Percentiles rank a stretch among this genome's conserved stretches.
Evolutionary conservation across 2,888 invertebrate genomes (phyloP).

Genomic region (Zelleria hepariella): DNA sequence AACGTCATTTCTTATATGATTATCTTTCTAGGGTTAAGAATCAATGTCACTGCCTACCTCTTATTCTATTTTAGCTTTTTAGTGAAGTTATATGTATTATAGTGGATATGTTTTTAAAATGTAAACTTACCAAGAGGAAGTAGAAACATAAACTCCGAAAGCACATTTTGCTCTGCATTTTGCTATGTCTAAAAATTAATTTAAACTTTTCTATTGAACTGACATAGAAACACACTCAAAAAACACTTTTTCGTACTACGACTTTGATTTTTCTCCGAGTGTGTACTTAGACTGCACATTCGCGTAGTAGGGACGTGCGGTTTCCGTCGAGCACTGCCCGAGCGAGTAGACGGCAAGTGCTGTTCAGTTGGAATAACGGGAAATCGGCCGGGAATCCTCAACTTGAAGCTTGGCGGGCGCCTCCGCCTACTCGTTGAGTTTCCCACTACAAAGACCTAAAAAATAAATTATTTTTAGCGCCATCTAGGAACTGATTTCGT

Average conservation of each 20-base stretch:
- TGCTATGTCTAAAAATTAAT: not conserved
- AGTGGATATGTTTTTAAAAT: too few relatives aligned
- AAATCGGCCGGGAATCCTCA: constrained; percentile 60
- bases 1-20: too few relatives aligned
- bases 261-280: constrained; percentile 49
- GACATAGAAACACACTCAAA: constrained; percentile 26
- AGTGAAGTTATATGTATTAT: too few relatives aligned
- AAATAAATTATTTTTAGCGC: constrained; percentile 25
- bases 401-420: constrained; percentile 27
- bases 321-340: constrained; percentile 70
- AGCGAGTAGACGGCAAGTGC: constrained; percentile 62
- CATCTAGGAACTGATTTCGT: constrained; percentile 29
- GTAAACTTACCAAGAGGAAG: constrained; percentile 51
- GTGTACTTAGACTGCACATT: constrained; percentile 63
- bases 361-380: constrained; percentile 60
- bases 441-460: not conserved
- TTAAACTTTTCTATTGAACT: constrained; percentile 13
- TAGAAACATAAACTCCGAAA: constrained; percentile 40
- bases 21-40: too few relatives aligned
- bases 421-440: constrained; percentile 21
- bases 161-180: constrained; percentile 54
- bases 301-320: constrained; percentile 66
- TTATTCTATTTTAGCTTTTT: too few relatives aligned
- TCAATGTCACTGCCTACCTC: too few relatives aligned
- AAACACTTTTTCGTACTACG: constrained; percentile 27